These are phyloP conservation scores for Cephalopterus ornatus DNA, from an alignment of 2,113 vertebrate genomes.

Conservation along the genomic window DNA sequence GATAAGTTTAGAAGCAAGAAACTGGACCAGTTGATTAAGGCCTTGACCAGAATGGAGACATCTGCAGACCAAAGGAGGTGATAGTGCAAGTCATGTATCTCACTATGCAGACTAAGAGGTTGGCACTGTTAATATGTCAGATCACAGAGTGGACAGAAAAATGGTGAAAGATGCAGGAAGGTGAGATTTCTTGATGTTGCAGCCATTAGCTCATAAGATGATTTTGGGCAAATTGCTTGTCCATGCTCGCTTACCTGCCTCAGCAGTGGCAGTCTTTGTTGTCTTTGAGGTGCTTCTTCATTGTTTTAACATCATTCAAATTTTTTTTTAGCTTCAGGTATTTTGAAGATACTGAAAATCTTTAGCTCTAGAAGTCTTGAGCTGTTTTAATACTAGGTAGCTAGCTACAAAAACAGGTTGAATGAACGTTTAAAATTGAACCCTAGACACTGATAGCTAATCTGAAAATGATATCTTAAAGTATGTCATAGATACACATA, in stretches of 20 bases:
- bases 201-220: not conserved
- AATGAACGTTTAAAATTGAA: not conserved
- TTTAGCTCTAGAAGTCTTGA: not conserved
- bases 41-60: not conserved
- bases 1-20: not conserved
- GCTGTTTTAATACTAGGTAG: not conserved
- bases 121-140: not conserved
- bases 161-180: not conserved
- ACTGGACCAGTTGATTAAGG: not conserved
- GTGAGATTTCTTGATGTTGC: not conserved
- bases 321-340: not conserved
- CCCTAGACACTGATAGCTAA: not conserved
- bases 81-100: not conserved
- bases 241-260: not conserved
- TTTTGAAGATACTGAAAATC: not conserved
- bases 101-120: accelerated
- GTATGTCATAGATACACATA: not conserved
- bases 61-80: not conserved
- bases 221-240: not conserved
- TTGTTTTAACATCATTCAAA: not conserved
- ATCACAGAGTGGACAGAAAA: not conserved
- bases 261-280: not conserved
- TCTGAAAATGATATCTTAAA: not conserved
- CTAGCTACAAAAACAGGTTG: not conserved
- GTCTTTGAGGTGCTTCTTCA: not conserved